Percentiles rank a stretch among this genome's conserved stretches.
These are phyloP conservation scores for Drosophila meridionalis DNA, from an alignment of 2,888 invertebrate species.

Conservation along the genomic window DNA sequence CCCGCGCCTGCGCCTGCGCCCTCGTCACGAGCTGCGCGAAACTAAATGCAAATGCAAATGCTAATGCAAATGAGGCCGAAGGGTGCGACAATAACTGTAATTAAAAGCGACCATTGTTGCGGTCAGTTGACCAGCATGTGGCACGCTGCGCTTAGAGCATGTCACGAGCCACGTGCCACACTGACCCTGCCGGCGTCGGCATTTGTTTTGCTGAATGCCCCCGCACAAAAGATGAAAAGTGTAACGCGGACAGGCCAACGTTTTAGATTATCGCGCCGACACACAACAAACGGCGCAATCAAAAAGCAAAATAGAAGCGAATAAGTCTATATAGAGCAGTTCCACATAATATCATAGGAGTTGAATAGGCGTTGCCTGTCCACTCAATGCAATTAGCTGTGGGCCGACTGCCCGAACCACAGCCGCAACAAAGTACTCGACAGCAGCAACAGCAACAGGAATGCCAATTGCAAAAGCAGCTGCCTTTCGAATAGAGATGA, in stretches of 20 bases:
- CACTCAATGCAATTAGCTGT: constrained; percentile 72
- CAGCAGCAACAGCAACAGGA: constrained; percentile 15
- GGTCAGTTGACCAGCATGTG: constrained; percentile 70
- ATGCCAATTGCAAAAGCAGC: constrained; percentile 15
- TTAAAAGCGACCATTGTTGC: constrained; percentile 78
- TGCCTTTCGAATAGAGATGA: constrained; percentile 16
- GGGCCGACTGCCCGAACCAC: constrained; percentile 13
- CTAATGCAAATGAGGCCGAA: constrained; percentile 71
- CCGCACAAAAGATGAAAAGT: constrained; percentile 47
- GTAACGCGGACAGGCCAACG: constrained; percentile 58
- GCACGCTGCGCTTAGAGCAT: constrained; percentile 10
- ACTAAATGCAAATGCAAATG: constrained; percentile 51
- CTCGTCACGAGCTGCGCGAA: not conserved
- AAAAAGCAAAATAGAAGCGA: constrained; percentile 8
- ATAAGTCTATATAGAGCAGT: constrained; percentile 7
- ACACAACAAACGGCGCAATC: constrained; percentile 33
- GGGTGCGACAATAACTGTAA: constrained; percentile 79
- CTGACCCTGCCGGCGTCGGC: constrained; percentile 48
- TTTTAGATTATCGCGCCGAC: constrained; percentile 62
- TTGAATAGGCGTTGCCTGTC: constrained; percentile 62
- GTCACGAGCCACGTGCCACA: constrained; percentile 14
- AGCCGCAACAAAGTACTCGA: constrained; percentile 5
- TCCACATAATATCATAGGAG: not conserved
- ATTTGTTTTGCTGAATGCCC: constrained; percentile 69
- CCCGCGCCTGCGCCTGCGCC: constrained; percentile 43